Evolutionary conservation across 1,140 invertebrate genomes (phyloP), one percentile per base, ranked within the genome.

Genomic region (Eubasilissa regina): DNA sequence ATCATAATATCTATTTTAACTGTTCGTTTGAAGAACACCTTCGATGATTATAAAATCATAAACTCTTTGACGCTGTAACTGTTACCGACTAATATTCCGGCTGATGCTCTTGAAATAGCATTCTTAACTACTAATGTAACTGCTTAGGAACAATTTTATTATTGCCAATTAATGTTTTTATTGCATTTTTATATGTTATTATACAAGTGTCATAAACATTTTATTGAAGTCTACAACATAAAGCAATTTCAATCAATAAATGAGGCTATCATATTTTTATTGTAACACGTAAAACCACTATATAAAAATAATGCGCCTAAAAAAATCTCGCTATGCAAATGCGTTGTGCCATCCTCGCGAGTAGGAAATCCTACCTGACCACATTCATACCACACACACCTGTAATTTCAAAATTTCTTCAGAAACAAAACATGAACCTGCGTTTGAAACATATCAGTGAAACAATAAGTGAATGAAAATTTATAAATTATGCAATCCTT

Each of bases 181-280:
- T 73, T 73, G 17, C 25, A 72, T 17, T 51, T 55, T 43, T 72
- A 35, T 73, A 73, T 44, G 53, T 73, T 48, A 73, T 35, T 56
- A 43, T 73, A 56, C 48, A 73, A 73, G 70, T 56, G 70, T 21
- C 12, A 21, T 73, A 73, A 73, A 73, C 8, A 56, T 73, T 35
- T 73, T 73, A 73, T 73, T 56, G 51, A 35, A 35, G 15, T 56
- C 12, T 73, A 73, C n/a, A 73, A 35, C 53, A 25, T 56, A 56
- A 73, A 55, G 51, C 70, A 35, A 73, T 73, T 73, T 73, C 25
- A 73, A 73, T 73, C 53, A 73, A 56, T 73, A 73, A 73, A 56
- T 73, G 70, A 43, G 70, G 53, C 70, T 48, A 70, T 70, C 48
- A 73, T 73, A 73, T 55, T 73, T 73, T 73, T 73, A 73, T 73